Evolutionary conservation across 2,797 vertebrate species (phyloP), one percentile per base, ranked within the genome.

Genomic region (Spinibarbus caldwelli): DNA sequence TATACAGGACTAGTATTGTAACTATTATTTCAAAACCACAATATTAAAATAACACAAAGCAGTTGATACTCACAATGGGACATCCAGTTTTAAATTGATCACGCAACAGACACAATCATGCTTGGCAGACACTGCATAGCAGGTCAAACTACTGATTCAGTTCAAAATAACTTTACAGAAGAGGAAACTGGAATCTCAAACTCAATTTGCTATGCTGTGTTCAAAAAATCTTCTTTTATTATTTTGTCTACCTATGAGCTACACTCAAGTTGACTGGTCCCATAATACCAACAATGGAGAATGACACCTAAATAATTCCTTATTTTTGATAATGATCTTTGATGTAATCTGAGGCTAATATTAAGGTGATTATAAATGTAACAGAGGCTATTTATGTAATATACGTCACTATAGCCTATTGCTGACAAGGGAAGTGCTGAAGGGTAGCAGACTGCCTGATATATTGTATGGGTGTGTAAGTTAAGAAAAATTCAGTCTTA

Each of bases 41-140:
- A 67, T 2, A 57, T 54, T 41, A 38, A 84, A 67, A 77, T 36
- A 52, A 54, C 45, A 57, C 45, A 6, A 38, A 66, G 21, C 31
- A 15, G 19, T 34, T 78, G 6, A 77, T 52, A 41, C 36, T 81
- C 47, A 68, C 75, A 84, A 68, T 31, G 43, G 79, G 36, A 57
- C 34, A 84, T 70, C 12, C 45, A 9, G 29, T 31, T 77, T 68
- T 43, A 54, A 29, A 34, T 10, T 34, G 11, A 77, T 67, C 49
- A 70, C 9, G 45, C 15, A 78, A 14, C 43, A 36, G 62, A 67
- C 29, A 80, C 26, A 34, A 31, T 62, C 36, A 78, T 21, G 54
- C 54, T 59, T 41, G 36, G 52, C 52, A 62, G n/a, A 78, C 76
- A 29, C 57, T 41, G 66, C 47, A 49, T 62, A 23, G 34, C 52